Evolutionary conservation across 2,113 vertebrate genomes (phyloP).

Genomic region (Isichthys henryi): DNA sequence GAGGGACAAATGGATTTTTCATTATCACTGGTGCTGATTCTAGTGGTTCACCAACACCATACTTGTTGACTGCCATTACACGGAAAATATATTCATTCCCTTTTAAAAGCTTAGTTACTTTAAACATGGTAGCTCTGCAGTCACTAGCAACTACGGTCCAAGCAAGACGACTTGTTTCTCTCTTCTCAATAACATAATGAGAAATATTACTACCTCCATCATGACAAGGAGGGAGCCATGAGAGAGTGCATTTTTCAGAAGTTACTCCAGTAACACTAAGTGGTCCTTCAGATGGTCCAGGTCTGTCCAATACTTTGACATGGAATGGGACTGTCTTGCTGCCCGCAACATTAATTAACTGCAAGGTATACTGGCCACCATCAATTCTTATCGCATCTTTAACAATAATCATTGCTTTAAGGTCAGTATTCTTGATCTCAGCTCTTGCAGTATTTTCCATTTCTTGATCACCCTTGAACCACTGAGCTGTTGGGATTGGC

Average conservation of each 20-base stretch:
- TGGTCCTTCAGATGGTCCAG: constrained; percentile 86
- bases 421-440: constrained; percentile 89
- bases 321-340: constrained; percentile 80
- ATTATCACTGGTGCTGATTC: constrained; percentile 87
- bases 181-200: constrained; percentile 89
- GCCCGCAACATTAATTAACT: constrained; percentile 89
- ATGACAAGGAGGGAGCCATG: constrained; percentile 85
- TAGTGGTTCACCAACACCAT: constrained; percentile 83
- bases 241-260: constrained; percentile 85
- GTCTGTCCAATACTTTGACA: constrained; percentile 88
- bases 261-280: constrained; percentile 86
- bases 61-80: constrained; percentile 95
- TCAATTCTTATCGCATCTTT: constrained; percentile 94
- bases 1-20: constrained; percentile 89
- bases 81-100: constrained; percentile 97
- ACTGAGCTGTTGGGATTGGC: constrained; percentile 82
- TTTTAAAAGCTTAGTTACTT: constrained; percentile 92
- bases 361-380: constrained; percentile 86
- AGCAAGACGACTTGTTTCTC: constrained; percentile 92
- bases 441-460: constrained; percentile 84
- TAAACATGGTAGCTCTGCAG: constrained; percentile 81
- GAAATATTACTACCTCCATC: constrained; percentile 91
- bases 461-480: constrained; percentile 87
- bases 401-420: constrained; percentile 78
- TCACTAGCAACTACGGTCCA: constrained; percentile 90